Percentiles rank a stretch among this genome's conserved stretches.
phyloP scores from a whole-genome alignment of 2,888 invertebrate species.

The Atethmia centrago region DNA sequence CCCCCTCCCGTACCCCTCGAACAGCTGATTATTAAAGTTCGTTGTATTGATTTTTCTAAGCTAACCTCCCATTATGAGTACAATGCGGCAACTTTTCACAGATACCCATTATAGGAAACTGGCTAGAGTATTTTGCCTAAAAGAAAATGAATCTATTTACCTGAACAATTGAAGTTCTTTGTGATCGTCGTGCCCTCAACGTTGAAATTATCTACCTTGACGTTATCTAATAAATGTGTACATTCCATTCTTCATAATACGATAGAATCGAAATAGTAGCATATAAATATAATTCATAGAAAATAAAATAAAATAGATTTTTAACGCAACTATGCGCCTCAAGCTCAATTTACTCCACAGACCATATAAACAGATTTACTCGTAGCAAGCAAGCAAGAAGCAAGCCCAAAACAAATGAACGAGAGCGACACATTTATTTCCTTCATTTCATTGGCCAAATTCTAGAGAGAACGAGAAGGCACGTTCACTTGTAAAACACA shows the following conservation, averaged over 20 bases:
- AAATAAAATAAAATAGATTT: constrained; percentile 72
- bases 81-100: constrained; percentile 65
- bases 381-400: constrained; percentile 47
- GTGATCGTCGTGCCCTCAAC: constrained; percentile 88
- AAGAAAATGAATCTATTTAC: constrained; percentile 82
- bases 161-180: constrained; percentile 92
- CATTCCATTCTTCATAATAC: constrained; percentile 92
- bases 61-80: constrained; percentile 81
- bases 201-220: constrained; percentile 90
- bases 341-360: constrained; percentile 62
- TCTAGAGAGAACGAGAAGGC: constrained; percentile 72
- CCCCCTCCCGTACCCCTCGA: constrained; percentile 81
- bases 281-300: constrained; percentile 77
- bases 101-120: constrained; percentile 40
- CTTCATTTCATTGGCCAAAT: constrained; percentile 65
- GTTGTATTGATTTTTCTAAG: constrained; percentile 89
- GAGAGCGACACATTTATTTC: constrained; percentile 73
- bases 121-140: constrained; percentile 61
- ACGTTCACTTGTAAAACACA: constrained; percentile 73
- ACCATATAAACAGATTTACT: too few species aligned
- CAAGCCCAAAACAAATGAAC: constrained; percentile 72
- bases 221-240: constrained; percentile 92
- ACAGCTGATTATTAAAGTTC: constrained; percentile 90
- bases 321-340: constrained; percentile 65
- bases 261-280: constrained; percentile 71